Evolutionary conservation across 2,888 invertebrate species (phyloP).

Genomic region (Venustoraphidia nigricollis): DNA sequence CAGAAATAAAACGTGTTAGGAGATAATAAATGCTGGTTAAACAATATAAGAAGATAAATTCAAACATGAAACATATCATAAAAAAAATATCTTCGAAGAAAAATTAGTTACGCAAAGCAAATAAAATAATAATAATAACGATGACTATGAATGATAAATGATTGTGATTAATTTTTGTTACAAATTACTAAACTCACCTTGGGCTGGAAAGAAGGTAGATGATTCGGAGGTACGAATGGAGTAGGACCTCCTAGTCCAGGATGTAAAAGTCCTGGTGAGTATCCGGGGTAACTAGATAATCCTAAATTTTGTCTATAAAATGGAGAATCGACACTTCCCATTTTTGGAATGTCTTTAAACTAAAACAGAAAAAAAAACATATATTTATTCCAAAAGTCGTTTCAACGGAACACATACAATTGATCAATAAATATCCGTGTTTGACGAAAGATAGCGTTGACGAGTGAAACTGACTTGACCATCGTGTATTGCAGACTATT

Average conservation of each 20-base stretch:
- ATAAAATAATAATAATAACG: constrained; percentile 2
- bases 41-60: background rate
- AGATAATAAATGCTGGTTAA: background rate
- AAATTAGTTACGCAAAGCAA: background rate
- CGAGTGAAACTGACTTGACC: too few species aligned
- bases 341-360: constrained; percentile 81
- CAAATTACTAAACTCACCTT: constrained; percentile 42
- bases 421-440: too few species aligned
- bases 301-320: constrained; percentile 64
- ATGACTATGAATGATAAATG: constrained; percentile 1
- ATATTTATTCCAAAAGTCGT: background rate
- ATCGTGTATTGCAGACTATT: too few species aligned
- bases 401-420: too few species aligned
- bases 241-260: constrained; percentile 61
- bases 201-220: constrained; percentile 73
- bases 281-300: constrained; percentile 63
- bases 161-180: background rate
- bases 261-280: constrained; percentile 63
- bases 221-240: constrained; percentile 80
- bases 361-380: constrained; percentile 22
- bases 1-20: constrained; percentile 15
- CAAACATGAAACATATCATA: background rate
- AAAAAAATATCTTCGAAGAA: constrained; percentile 1
- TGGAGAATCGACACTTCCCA: constrained; percentile 60
- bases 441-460: too few species aligned